Percentiles rank a stretch among this genome's conserved stretches.
These are phyloP conservation scores for Rhinichthys osculus DNA, from an alignment of 2,797 vertebrate genomes.

Conservation along the genomic window DNA sequence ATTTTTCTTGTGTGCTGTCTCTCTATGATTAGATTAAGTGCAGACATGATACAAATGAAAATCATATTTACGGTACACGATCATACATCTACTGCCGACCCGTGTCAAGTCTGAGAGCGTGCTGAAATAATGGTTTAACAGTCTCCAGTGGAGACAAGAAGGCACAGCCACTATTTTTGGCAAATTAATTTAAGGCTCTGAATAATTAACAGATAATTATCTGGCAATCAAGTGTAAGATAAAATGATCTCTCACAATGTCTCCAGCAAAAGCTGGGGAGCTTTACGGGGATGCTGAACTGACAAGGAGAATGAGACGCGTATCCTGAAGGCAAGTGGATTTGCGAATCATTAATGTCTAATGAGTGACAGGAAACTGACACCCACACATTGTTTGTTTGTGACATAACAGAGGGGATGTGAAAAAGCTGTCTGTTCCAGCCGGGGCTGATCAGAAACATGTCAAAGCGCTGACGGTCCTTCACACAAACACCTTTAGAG, in stretches of 20 bases:
- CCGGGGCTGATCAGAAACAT: slow-evolving; percentile 38
- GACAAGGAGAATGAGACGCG: slow-evolving; percentile 61
- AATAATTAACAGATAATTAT: slow-evolving; percentile 89
- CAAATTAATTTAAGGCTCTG: slow-evolving; percentile 85
- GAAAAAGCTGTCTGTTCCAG: slow-evolving; percentile 43
- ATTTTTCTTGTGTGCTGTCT: slow-evolving; percentile 48
- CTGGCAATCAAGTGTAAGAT: slow-evolving; percentile 84
- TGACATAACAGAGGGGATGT: slow-evolving; percentile 65
- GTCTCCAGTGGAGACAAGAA: slow-evolving; percentile 75
- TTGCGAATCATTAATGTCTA: slow-evolving; percentile 73
- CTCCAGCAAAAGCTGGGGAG: slow-evolving; percentile 53
- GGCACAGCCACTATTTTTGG: slow-evolving; percentile 81
- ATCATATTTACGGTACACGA: slow-evolving; percentile 48
- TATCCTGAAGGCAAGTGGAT: slow-evolving; percentile 69
- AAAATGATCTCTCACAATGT: slow-evolving; percentile 77
- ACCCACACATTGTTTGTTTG: slow-evolving; percentile 69
- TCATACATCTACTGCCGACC: slow-evolving; percentile 50
- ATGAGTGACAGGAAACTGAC: slow-evolving; percentile 75
- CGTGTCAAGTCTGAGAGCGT: slow-evolving; percentile 61
- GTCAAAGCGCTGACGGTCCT: not conserved
- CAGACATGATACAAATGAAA: slow-evolving; percentile 60
- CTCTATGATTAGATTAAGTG: slow-evolving; percentile 69
- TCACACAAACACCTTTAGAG: slow-evolving; percentile 34
- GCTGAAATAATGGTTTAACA: slow-evolving; percentile 71
- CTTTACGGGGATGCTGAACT: slow-evolving; percentile 58